These are phyloP conservation scores for Bradysia coprophila DNA, from an alignment of 1,140 invertebrate genomes.

Conservation along the genomic window DNA sequence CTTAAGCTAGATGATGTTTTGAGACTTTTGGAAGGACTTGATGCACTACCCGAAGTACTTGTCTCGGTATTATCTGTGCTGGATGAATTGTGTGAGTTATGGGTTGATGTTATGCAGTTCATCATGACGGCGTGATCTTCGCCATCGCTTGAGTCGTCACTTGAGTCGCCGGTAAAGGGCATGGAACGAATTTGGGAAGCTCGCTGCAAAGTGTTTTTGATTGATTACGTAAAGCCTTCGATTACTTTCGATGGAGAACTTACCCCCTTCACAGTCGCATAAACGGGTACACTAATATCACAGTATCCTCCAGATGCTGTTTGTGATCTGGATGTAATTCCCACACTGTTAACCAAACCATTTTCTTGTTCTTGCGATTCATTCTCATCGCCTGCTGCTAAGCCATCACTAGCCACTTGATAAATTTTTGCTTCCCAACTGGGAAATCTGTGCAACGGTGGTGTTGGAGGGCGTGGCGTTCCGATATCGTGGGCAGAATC, in stretches of 20 bases:
- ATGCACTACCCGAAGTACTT: conserved; percentile 37
- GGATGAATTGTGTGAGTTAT: conserved; percentile 22
- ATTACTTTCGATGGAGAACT: too few species aligned
- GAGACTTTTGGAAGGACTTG: conserved; percentile 66
- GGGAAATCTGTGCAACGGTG: conserved; percentile 73
- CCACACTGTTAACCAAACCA: conserved; percentile 2
- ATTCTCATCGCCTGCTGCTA: conserved; percentile 21
- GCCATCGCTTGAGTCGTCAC: conserved; percentile 83
- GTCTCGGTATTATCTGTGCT: conserved; percentile 31
- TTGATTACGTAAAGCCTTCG: too few species aligned
- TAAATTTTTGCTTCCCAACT: conserved; percentile 93
- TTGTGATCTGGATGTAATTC: conserved; percentile 24
- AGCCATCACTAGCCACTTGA: conserved; percentile 68
- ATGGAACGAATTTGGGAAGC: conserved; percentile 90
- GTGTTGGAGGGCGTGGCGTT: conserved; percentile 55
- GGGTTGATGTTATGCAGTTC: conserved; percentile 22
- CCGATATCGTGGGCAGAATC: conserved; percentile 25
- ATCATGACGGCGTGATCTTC: conserved; percentile 39
- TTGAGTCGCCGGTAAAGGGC: conserved; percentile 89
- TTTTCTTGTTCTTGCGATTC: conserved; percentile 4
- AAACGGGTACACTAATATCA: conserved; percentile 81
- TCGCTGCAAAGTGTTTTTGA: too few species aligned
- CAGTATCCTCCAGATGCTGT: conserved; percentile 47
- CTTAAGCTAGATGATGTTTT: conserved; percentile 67
- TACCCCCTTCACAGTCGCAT: conserved; percentile 88